Percentiles rank a stretch among this genome's conserved stretches.
These are phyloP conservation scores for Diogma glabrata DNA, from an alignment of 2,888 invertebrate species.

Conservation along the genomic window DNA sequence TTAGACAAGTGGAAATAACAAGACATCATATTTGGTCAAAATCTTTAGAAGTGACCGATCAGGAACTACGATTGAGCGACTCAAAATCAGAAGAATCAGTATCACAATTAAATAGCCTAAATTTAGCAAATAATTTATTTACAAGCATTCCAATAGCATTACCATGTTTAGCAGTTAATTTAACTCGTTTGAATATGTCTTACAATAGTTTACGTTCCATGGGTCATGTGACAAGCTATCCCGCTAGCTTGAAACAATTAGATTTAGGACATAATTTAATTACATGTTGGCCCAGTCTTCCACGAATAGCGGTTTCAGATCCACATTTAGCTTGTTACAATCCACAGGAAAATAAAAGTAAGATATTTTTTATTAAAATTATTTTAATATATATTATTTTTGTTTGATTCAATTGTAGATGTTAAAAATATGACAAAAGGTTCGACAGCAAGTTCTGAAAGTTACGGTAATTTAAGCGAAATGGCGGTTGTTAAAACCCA, in stretches of 20 bases:
- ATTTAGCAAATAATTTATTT: constrained; percentile 85
- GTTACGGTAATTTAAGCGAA: constrained; percentile 7
- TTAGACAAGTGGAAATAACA: constrained; percentile 48
- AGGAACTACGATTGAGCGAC: constrained; percentile 46
- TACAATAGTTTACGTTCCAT: constrained; percentile 72
- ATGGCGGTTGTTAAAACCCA: constrained; percentile 15
- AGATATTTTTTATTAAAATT: background rate
- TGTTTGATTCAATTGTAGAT: too few species aligned
- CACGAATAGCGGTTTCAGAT: constrained; percentile 53
- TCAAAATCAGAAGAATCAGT: constrained; percentile 42
- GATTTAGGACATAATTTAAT: constrained; percentile 90
- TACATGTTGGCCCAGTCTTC: constrained; percentile 78
- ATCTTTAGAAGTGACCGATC: constrained; percentile 53
- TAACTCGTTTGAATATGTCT: constrained; percentile 81
- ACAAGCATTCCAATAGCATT: constrained; percentile 75
- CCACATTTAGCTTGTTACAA: constrained; percentile 62
- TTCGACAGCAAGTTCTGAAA: constrained; percentile 17
- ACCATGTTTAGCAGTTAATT: constrained; percentile 78
- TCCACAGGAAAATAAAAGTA: constrained; percentile 27
- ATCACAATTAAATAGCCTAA: constrained; percentile 61
- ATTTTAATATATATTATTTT: too few species aligned
- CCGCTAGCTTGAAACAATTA: constrained; percentile 76
- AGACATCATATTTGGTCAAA: constrained; percentile 70
- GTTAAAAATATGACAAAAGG: background rate
- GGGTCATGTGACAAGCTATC: constrained; percentile 84